Conservation (phyloP, 1,140 invertebrate genomes). For the Tetraneura akinire region DNA sequence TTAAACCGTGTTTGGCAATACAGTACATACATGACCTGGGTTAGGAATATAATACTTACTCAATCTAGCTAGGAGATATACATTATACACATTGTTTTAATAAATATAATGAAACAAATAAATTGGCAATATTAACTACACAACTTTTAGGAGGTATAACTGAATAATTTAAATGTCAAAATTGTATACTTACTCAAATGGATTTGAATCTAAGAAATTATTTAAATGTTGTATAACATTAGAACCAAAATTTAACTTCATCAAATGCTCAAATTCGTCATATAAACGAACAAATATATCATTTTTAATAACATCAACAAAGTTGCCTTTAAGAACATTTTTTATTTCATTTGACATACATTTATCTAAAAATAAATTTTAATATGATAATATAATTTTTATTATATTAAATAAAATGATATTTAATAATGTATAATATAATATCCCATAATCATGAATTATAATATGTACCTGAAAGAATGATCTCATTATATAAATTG, state of each 20-base stretch:
- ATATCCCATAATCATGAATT: background rate
- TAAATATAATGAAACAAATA: too few relatives aligned
- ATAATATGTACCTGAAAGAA: slow-evolving; percentile 10
- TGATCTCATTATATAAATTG: background rate
- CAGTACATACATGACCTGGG: too few relatives aligned
- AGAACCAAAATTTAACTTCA: slow-evolving; percentile 7
- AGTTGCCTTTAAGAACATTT: slow-evolving; percentile 35
- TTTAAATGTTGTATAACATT: slow-evolving; percentile 16
- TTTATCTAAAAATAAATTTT: background rate
- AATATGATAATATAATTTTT: background rate
- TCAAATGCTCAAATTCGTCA: background rate
- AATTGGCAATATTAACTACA: too few relatives aligned
- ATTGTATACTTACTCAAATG: background rate
- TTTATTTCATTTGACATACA: slow-evolving; percentile 5
- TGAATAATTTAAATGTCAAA: too few relatives aligned
- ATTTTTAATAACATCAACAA: slow-evolving; percentile 3
- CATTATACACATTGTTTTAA: too few relatives aligned
- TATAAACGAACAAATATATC: slow-evolving; percentile 31
- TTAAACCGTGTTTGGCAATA: too few relatives aligned
- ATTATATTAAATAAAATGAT: too few relatives aligned
- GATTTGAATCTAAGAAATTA: slow-evolving; percentile 15
- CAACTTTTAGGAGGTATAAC: too few relatives aligned
- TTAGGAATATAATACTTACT: too few relatives aligned
- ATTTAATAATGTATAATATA: background rate
- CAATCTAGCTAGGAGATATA: too few relatives aligned